These are phyloP conservation scores for Blera fallax DNA, from an alignment of 2,888 invertebrate genomes.

Conservation along the genomic window DNA sequence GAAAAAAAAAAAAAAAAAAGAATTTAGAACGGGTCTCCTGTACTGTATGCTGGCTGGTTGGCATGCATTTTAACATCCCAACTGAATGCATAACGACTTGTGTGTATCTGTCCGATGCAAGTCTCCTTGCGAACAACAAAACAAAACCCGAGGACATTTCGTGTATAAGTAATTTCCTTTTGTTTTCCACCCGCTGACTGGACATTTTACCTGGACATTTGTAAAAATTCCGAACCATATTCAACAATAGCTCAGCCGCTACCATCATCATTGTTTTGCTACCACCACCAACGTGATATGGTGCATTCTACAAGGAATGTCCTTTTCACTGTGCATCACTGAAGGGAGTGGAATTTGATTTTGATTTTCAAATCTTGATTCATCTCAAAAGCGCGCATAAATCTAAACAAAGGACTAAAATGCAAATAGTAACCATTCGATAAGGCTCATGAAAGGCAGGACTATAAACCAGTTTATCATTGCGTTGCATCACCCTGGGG, in stretches of 20 bases:
- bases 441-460: slow-evolving; percentile 1
- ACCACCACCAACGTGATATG: not conserved
- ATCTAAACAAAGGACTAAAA: slow-evolving; percentile 35
- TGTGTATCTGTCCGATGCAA: slow-evolving; percentile 72
- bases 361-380: slow-evolving; percentile 54
- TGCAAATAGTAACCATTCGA: slow-evolving; percentile 49
- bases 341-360: slow-evolving; percentile 3
- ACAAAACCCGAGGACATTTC: slow-evolving; percentile 44
- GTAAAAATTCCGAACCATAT: slow-evolving; percentile 48
- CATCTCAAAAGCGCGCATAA: slow-evolving; percentile 32
- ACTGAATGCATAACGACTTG: slow-evolving; percentile 68
- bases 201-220: slow-evolving; percentile 66
- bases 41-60: slow-evolving; percentile 41
- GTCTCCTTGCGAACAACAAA: slow-evolving; percentile 44
- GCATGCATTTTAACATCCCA: slow-evolving; percentile 56
- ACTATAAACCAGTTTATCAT: slow-evolving; percentile 40
- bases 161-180: slow-evolving; percentile 64
- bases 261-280: not conserved
- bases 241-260: slow-evolving; percentile 21
- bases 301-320: slow-evolving; percentile 24
- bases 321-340: slow-evolving; percentile 40
- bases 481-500: slow-evolving; percentile 25
- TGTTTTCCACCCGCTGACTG: slow-evolving; percentile 64
- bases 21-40: slow-evolving; percentile 27
- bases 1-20: slow-evolving; percentile 44